A percentile compares a stretch with the other conserved stretches of the same genome.
These are phyloP conservation scores for Leucoraja ocellata DNA, from an alignment of 2,797 vertebrate species.

Conservation along the genomic window DNA sequence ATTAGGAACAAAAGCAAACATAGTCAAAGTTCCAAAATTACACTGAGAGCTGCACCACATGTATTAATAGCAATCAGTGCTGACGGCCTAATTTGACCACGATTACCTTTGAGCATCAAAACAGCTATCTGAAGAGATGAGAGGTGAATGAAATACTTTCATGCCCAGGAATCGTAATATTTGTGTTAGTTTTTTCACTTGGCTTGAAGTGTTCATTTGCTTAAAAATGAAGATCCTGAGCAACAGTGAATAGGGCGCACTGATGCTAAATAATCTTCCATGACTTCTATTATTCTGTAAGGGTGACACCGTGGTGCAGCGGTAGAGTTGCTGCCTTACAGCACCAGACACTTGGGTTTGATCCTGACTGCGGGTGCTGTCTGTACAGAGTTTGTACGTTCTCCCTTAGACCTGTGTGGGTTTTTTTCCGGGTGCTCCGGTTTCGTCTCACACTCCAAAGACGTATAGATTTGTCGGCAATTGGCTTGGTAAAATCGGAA, in stretches of 20 bases:
- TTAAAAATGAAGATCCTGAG: background rate
- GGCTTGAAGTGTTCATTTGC: no score
- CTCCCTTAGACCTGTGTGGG: no score
- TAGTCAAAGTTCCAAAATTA: background rate
- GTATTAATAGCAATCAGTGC: background rate
- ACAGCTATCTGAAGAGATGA: background rate
- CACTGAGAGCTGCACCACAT: background rate
- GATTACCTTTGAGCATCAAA: background rate
- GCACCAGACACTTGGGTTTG: no score
- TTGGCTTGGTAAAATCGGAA: no score
- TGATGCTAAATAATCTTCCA: background rate
- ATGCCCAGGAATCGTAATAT: background rate
- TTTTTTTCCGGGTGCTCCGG: no score
- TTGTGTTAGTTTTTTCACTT: background rate
- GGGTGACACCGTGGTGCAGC: no score
- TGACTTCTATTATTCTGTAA: no score
- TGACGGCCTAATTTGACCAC: background rate
- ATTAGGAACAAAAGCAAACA: background rate
- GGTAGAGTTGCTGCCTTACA: no score
- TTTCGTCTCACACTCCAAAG: no score
- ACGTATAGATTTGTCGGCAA: no score
- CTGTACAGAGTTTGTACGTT: no score
- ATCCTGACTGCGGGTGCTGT: no score
- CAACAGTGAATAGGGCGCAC: background rate
- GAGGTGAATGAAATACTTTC: background rate